Evolutionary conservation across 2,888 invertebrate genomes (phyloP).

Genomic region (Suillia variegata): DNA sequence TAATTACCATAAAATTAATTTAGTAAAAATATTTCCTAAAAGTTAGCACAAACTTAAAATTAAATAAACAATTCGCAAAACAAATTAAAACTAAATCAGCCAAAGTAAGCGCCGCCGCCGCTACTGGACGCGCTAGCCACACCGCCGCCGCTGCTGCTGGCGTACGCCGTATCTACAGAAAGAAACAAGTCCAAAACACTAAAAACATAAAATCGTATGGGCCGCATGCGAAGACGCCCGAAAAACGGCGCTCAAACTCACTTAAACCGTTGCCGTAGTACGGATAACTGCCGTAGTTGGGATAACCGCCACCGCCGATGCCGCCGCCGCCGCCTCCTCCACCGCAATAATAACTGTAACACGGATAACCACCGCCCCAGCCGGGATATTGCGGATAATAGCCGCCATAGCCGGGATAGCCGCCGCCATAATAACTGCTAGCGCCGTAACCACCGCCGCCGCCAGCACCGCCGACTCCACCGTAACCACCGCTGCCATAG

Average conservation of each 20-base stretch:
- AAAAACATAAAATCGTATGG: conserved; percentile 10
- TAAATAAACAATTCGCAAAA: too few relatives aligned
- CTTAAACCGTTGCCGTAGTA: conserved; percentile 25
- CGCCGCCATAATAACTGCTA: conserved; percentile 12
- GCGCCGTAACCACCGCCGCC: conserved; percentile 24
- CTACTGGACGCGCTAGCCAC: conserved; percentile 41
- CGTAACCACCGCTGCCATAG: conserved; percentile 20
- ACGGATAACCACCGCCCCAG: conserved; percentile 6
- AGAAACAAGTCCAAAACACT: conserved; percentile 43
- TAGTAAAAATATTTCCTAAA: too few relatives aligned
- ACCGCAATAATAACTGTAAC: conserved; percentile 3
- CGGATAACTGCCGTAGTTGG: conserved; percentile 24
- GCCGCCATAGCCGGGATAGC: conserved; percentile 21
- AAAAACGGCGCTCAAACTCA: conserved; percentile 29
- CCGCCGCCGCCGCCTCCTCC: conserved; percentile 28
- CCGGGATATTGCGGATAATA: conserved; percentile 30
- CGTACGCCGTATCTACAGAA: conserved; percentile 42
- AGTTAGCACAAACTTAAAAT: too few relatives aligned
- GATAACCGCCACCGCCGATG: conserved; percentile 29
- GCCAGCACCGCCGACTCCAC: conserved; percentile 32
- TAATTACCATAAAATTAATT: too few relatives aligned
- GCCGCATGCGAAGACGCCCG: neutral
- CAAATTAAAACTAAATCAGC: conserved; percentile 23
- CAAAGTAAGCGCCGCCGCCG: conserved; percentile 36
- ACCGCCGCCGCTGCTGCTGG: conserved; percentile 44